Conservation (phyloP, 2,888 invertebrate species). For the Tillus elongatus region DNA sequence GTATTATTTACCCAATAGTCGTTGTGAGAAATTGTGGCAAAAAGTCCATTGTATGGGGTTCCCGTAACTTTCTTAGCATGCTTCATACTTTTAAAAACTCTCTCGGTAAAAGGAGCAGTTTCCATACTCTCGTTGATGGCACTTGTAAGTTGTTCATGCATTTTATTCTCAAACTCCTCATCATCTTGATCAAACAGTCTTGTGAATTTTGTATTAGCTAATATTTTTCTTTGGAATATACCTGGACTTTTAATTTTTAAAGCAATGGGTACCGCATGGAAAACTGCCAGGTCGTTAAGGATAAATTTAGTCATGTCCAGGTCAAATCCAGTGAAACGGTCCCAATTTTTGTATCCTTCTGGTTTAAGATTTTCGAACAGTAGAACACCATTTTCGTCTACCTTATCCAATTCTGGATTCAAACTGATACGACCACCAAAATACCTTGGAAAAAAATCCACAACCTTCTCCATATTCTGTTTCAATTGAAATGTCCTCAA, state of each 20-base stretch:
- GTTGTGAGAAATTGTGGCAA: slow-evolving; percentile 45
- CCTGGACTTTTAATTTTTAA: slow-evolving; percentile 37
- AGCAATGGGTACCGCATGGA: slow-evolving; percentile 45
- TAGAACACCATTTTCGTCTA: slow-evolving; percentile 47
- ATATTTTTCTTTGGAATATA: slow-evolving; percentile 29
- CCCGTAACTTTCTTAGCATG: too few species aligned
- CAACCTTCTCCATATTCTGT: slow-evolving; percentile 34
- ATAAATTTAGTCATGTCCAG: slow-evolving; percentile 38
- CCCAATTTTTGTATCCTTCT: slow-evolving; percentile 38
- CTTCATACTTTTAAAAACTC: slow-evolving; percentile 2
- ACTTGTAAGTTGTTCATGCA: neutral
- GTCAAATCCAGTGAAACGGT: slow-evolving; percentile 40
- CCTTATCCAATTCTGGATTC: slow-evolving; percentile 22
- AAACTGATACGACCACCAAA: slow-evolving; percentile 42
- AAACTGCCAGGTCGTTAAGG: slow-evolving; percentile 41
- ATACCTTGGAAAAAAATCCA: slow-evolving; percentile 41
- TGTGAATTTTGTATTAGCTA: neutral
- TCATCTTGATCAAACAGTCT: too few species aligned
- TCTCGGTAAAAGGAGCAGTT: neutral
- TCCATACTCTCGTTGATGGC: neutral
- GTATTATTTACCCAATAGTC: slow-evolving; percentile 55
- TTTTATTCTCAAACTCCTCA: too few species aligned
- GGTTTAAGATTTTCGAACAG: slow-evolving; percentile 44
- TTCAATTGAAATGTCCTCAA: slow-evolving; percentile 41
- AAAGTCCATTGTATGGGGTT: slow-evolving; percentile 42